Conservation (phyloP, 2,797 vertebrate species). For the Chelon labrosus region DNA sequence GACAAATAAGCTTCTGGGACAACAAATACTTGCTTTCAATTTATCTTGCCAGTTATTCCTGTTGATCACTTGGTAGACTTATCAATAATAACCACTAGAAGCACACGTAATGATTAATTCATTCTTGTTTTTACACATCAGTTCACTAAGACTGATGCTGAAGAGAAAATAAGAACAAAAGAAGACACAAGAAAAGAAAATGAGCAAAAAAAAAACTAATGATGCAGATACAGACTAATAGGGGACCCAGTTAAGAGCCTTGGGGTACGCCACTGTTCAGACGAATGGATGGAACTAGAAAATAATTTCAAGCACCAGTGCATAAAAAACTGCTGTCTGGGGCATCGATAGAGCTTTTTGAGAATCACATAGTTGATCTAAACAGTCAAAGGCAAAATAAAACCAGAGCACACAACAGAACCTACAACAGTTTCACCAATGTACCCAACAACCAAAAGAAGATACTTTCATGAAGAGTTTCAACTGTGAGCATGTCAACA, state of each 20-base stretch:
- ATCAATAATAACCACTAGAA: background rate
- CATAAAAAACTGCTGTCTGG: too few species aligned
- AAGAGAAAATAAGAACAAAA: background rate
- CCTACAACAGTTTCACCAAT: too few species aligned
- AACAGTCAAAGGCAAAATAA: too few species aligned
- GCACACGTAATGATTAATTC: background rate
- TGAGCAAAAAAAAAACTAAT: background rate
- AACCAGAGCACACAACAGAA: too few species aligned
- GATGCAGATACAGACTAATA: background rate
- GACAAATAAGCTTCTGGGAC: background rate
- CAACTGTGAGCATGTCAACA: too few species aligned
- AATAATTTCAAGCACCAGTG: background rate
- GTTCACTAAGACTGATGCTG: background rate
- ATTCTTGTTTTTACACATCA: too few species aligned
- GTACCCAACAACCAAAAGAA: too few species aligned
- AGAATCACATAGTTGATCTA: too few species aligned
- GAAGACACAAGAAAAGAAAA: too few species aligned
- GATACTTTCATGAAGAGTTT: too few species aligned
- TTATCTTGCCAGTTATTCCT: background rate
- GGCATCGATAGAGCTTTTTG: too few species aligned
- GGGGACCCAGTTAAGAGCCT: background rate
- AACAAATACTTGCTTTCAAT: background rate
- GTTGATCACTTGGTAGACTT: background rate
- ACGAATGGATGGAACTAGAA: background rate
- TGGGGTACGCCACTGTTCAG: background rate